Conservation (phyloP, 2,797 vertebrate species). For the Sebastes iracundus region DNA sequence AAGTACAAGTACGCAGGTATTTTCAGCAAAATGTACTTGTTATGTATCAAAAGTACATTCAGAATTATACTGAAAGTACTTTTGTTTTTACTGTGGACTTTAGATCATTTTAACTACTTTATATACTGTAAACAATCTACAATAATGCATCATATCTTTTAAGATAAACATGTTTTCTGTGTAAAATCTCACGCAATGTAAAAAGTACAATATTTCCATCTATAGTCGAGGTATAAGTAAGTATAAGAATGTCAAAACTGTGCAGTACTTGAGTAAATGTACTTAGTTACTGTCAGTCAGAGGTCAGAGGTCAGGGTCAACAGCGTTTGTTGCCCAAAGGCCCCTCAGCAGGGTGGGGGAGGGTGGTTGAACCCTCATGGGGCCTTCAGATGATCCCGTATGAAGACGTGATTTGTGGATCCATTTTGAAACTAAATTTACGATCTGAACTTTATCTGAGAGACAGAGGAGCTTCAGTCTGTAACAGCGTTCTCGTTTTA, state of each 20-base stretch:
- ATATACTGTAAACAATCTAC: not conserved
- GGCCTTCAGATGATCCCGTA: not conserved
- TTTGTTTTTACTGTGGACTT: not conserved
- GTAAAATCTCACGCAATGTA: not conserved
- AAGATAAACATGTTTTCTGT: not conserved
- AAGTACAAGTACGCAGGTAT: not conserved
- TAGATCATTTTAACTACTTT: not conserved
- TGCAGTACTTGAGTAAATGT: not conserved
- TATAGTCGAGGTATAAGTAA: not conserved
- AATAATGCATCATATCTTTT: not conserved
- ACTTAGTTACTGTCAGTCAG: not conserved
- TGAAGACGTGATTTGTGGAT: conserved; percentile 41
- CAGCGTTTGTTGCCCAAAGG: not conserved
- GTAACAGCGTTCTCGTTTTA: conserved; percentile 65
- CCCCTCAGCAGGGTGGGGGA: not conserved
- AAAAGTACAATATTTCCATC: not conserved
- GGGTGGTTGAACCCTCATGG: not conserved
- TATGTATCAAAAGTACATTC: not conserved
- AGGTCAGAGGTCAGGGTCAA: conserved; percentile 6
- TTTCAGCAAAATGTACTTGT: not conserved
- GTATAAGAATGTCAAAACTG: not conserved
- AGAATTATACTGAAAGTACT: not conserved
- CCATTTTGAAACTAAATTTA: conserved; percentile 60
- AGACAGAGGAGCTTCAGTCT: conserved; percentile 55
- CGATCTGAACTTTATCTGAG: conserved; percentile 60